phyloP scores from a whole-genome alignment of 2,888 invertebrate genomes.

The Leptinotarsa juncta region DNA sequence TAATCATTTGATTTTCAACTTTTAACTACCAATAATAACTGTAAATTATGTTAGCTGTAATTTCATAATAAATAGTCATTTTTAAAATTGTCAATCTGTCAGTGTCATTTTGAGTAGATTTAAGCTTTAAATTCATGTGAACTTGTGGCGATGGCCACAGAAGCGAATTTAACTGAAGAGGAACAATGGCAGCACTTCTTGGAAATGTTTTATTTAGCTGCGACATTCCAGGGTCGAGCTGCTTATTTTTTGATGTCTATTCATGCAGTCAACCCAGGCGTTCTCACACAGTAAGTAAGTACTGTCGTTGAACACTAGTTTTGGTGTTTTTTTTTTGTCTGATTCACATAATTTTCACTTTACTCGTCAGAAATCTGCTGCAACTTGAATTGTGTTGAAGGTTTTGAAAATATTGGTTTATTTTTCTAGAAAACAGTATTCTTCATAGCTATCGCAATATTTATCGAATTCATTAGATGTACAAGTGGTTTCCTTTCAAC shows the following conservation, averaged over 20 bases:
- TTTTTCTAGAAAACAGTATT: too few species aligned
- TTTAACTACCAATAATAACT: background rate
- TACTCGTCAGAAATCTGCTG: too few species aligned
- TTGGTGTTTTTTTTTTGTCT: background rate
- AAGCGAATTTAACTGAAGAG: conserved; percentile 30
- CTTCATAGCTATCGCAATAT: too few species aligned
- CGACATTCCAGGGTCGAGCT: conserved; percentile 59
- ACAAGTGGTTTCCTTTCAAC: too few species aligned
- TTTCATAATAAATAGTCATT: conserved; percentile 17
- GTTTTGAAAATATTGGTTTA: too few species aligned
- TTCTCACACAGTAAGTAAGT: conserved; percentile 53
- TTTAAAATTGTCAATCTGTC: conserved; percentile 26
- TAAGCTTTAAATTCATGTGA: background rate
- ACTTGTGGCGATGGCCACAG: background rate
- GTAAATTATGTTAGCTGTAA: conserved; percentile 21
- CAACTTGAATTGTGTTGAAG: too few species aligned
- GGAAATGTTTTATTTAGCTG: conserved; percentile 49
- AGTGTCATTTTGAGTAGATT: conserved; percentile 12
- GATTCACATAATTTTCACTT: background rate
- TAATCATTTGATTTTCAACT: background rate
- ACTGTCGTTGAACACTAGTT: background rate
- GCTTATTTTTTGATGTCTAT: conserved; percentile 62
- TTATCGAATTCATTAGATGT: too few species aligned
- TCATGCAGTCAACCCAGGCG: conserved; percentile 57
- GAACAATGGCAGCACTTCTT: conserved; percentile 41